Evolutionary conservation across 2,888 invertebrate species (phyloP), one percentile per base, ranked within the genome.

Genomic region (Eupithecia centaureata): DNA sequence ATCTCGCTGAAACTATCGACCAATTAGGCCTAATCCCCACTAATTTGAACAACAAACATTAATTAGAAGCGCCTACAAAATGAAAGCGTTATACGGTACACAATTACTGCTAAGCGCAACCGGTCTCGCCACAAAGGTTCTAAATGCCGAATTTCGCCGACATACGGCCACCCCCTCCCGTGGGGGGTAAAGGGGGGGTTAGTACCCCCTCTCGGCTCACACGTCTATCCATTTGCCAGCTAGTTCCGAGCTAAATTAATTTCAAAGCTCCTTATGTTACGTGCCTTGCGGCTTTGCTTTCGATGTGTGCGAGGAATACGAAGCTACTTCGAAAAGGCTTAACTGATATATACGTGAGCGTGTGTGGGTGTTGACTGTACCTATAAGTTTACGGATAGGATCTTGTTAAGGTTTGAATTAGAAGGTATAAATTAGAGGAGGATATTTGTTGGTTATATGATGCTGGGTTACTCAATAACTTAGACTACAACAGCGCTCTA

Each of bases 161-260:
- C 88, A 82, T 82, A 81, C 81, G 78, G 75, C 81, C 83, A 78
- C 79, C 74, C 76, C 76, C 75, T 76, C 82, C 78, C 78, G 65
- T 28, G 58, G 68, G 69, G 72, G 75, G 47, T 22, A 10, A 51
- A 67, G 76, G 78, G 81, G 77, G 71, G 74, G 73, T 77, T 77
- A 79, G 67, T 78, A 83, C 75, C 84, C 84, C 89, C 84, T 63
- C 28, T 81, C 81, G 84, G 87, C 91, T 90, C 92, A 92, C 92
- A 92, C 93, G 93, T 93, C 93, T 93, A 93, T 93, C 93, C 93
- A 93, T 93, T 93, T 93, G 92, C 93, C 91, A 92, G 93, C 93
- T 93, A 93, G 93, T 93, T 93, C 93, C 91, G 89, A 91, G 92
- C 93, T 93, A 93, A 93, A 93, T 93, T 93, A 93, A 93, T 93